These are phyloP conservation scores for Ephestia elutella DNA, from an alignment of 1,140 invertebrate genomes.

Conservation along the genomic window DNA sequence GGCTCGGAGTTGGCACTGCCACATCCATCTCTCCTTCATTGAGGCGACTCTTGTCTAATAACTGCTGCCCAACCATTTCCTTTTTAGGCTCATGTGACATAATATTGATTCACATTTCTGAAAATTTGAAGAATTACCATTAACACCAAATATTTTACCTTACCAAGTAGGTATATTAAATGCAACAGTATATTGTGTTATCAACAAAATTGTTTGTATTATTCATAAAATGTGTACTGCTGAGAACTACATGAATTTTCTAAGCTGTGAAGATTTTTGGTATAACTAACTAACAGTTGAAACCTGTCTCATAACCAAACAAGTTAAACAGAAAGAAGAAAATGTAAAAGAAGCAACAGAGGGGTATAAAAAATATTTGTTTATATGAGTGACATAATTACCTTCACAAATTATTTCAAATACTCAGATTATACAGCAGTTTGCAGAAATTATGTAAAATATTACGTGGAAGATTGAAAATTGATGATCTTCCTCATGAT, in stretches of 20 bases:
- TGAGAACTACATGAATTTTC: no score
- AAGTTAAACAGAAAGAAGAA: not conserved
- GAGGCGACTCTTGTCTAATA: slow-evolving; percentile 39
- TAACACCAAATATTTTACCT: not conserved
- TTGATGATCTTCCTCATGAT: not conserved
- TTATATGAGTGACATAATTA: not conserved
- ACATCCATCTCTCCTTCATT: slow-evolving; percentile 40
- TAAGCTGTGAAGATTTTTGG: no score
- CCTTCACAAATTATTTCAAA: not conserved
- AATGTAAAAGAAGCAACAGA: not conserved
- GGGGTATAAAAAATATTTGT: not conserved
- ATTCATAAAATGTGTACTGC: no score
- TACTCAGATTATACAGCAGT: not conserved
- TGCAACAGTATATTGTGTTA: no score
- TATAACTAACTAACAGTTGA: no score
- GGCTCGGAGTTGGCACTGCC: slow-evolving; percentile 20
- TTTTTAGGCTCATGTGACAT: slow-evolving; percentile 35
- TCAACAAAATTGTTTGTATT: no score
- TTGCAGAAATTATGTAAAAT: slow-evolving; percentile 26
- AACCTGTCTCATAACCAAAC: no score
- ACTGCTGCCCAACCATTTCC: slow-evolving; percentile 40
- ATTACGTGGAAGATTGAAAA: slow-evolving; percentile 19
- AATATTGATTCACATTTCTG: slow-evolving; percentile 38
- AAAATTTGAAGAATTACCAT: slow-evolving; percentile 21
- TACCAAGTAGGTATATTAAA: no score